phyloP scores from a whole-genome alignment of 1,140 invertebrate species.

The Archivesica marissinica region DNA sequence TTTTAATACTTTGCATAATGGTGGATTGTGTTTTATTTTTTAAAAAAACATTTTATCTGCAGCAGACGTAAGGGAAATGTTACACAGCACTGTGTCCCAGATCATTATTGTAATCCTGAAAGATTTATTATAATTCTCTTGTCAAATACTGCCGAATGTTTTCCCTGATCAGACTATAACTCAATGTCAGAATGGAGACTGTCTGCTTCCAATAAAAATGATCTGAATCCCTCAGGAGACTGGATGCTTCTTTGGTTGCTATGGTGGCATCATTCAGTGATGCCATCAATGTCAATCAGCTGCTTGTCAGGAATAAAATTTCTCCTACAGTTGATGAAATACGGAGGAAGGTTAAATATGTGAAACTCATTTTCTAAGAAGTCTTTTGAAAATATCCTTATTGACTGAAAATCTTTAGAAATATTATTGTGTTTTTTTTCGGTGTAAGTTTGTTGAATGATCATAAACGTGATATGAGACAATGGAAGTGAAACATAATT shows the following conservation, averaged over 20 bases:
- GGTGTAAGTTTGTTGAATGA: no score
- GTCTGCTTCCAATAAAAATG: slow-evolving; percentile 61
- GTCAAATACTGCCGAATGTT: slow-evolving; percentile 59
- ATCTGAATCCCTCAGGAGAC: slow-evolving; percentile 58
- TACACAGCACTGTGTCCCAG: slow-evolving; percentile 35
- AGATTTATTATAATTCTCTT: slow-evolving; percentile 60
- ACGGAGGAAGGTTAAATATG: slow-evolving; percentile 18
- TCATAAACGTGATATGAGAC: no score
- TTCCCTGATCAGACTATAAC: slow-evolving; percentile 48
- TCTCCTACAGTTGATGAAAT: slow-evolving; percentile 17
- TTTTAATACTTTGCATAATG: not conserved
- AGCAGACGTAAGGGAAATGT: slow-evolving; percentile 25
- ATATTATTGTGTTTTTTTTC: no score
- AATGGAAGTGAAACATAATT: no score
- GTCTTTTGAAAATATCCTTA: slow-evolving; percentile 6
- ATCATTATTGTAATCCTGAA: slow-evolving; percentile 49
- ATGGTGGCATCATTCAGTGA: slow-evolving; percentile 57
- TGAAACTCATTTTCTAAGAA: slow-evolving; percentile 17
- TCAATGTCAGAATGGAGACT: slow-evolving; percentile 50
- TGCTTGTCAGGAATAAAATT: slow-evolving; percentile 56
- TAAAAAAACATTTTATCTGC: not conserved
- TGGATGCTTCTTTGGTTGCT: slow-evolving; percentile 60
- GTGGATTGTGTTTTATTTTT: not conserved
- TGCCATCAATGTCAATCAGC: slow-evolving; percentile 61
- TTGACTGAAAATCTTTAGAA: slow-evolving; percentile 22